Percentiles rank a stretch among this genome's conserved stretches.
Evolutionary conservation across 2,888 invertebrate genomes (phyloP).

Genomic region (Lagria hirta): DNA sequence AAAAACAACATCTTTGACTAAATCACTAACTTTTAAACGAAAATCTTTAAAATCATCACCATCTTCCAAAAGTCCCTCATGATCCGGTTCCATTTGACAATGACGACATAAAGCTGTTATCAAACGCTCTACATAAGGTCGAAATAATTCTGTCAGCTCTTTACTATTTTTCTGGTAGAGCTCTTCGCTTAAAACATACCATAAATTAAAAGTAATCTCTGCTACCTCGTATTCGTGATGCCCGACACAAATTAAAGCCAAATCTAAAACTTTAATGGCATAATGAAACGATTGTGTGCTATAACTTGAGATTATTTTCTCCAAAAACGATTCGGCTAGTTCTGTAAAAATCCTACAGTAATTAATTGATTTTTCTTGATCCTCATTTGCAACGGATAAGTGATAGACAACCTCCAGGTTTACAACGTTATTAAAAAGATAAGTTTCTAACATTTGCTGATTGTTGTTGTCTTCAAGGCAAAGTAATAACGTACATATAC

Average conservation of each 20-base stretch:
- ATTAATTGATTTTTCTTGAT: conserved; percentile 90
- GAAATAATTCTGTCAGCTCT: conserved; percentile 77
- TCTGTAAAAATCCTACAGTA: conserved; percentile 95
- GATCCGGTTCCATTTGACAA: conserved; percentile 95
- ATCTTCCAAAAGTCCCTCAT: conserved; percentile 81
- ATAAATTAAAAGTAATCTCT: conserved; percentile 92
- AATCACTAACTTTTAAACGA: conserved; percentile 83
- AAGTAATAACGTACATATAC: conserved; percentile 82
- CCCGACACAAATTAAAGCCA: conserved; percentile 88
- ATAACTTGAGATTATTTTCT: conserved; percentile 72
- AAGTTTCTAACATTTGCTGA: conserved; percentile 71
- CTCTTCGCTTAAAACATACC: conserved; percentile 94
- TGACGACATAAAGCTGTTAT: conserved; percentile 85
- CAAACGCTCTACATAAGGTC: conserved; percentile 88
- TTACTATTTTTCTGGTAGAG: conserved; percentile 86
- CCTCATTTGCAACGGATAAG: conserved; percentile 88
- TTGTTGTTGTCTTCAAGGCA: conserved; percentile 77
- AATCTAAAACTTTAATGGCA: conserved; percentile 81
- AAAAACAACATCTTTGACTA: conserved; percentile 96
- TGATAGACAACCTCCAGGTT: conserved; percentile 85
- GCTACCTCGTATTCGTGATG: conserved; percentile 94
- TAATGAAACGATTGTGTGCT: conserved; percentile 66
- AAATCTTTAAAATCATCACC: conserved; percentile 83
- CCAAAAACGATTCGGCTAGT: conserved; percentile 86
- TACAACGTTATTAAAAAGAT: conserved; percentile 79